phyloP scores from a whole-genome alignment of 92 coral and sea anemone species.

The Hydrozoanthus gracilis region DNA sequence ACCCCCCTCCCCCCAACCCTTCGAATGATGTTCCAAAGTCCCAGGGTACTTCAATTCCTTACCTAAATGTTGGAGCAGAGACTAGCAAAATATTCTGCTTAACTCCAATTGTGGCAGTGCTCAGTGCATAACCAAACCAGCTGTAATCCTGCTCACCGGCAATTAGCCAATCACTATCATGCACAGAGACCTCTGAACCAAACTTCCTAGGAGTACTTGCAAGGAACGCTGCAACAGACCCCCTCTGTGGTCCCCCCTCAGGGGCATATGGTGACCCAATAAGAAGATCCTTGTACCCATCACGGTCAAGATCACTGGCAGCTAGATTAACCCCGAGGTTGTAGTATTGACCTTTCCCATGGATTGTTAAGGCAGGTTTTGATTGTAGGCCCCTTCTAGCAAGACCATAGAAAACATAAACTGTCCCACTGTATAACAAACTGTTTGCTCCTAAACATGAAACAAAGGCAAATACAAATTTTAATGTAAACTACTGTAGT shows the following conservation, averaged over 20 bases:
- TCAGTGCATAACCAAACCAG: slow-evolving; percentile 92
- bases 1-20: no score
- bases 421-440: slow-evolving; percentile 88
- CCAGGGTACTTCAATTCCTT: background rate
- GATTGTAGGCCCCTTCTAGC: slow-evolving; percentile 53
- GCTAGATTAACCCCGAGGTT: slow-evolving; percentile 88
- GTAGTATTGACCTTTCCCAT: slow-evolving; percentile 87
- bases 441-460: slow-evolving; percentile 73
- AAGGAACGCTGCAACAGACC: slow-evolving; percentile 89
- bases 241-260: slow-evolving; percentile 95
- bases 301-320: slow-evolving; percentile 85
- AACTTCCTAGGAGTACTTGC: slow-evolving; percentile 69
- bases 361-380: slow-evolving; percentile 68
- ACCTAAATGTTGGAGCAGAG: slow-evolving; percentile 95
- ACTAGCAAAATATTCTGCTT: slow-evolving; percentile 66
- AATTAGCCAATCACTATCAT: slow-evolving; percentile 75
- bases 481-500: background rate
- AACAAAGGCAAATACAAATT: background rate
- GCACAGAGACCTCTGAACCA: slow-evolving; percentile 64
- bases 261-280: slow-evolving; percentile 96
- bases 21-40: no score
- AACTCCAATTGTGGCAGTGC: slow-evolving; percentile 42
- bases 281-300: slow-evolving; percentile 89
- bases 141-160: slow-evolving; percentile 92
- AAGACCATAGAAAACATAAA: slow-evolving; percentile 81